Evolutionary conservation across 2,888 invertebrate species (phyloP).

Genomic region (Drosophila monieri): DNA sequence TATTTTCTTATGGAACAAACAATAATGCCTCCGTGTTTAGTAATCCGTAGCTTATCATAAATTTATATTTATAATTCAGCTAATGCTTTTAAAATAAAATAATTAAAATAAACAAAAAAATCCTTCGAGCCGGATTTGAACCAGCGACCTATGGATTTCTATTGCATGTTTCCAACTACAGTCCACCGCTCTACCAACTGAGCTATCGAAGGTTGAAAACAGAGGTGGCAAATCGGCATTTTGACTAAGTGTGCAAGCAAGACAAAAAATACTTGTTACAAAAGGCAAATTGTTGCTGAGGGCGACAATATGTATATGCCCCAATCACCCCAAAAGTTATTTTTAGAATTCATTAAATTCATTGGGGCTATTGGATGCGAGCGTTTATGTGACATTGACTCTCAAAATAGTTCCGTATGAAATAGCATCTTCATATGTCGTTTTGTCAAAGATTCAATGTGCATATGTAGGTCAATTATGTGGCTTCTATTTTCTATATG

Average conservation of each 20-base stretch:
- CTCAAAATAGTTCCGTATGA: background rate
- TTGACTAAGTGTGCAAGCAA: background rate
- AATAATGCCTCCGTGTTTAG: background rate
- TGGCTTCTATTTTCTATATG: no score
- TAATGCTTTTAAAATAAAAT: background rate
- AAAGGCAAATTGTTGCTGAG: background rate
- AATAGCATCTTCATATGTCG: background rate
- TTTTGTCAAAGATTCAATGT: no score
- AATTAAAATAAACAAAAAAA: background rate
- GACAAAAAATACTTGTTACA: background rate
- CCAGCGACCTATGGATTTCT: conserved; percentile 33
- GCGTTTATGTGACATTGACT: background rate
- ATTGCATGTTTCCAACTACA: conserved; percentile 27
- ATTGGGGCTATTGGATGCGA: background rate
- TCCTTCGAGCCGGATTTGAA: conserved; percentile 36
- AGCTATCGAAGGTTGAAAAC: conserved; percentile 32
- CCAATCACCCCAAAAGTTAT: background rate
- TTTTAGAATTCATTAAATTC: background rate
- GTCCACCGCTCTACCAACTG: conserved; percentile 42
- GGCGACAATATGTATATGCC: background rate
- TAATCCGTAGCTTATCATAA: background rate
- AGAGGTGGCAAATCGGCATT: background rate
- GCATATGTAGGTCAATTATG: no score
- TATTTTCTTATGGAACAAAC: background rate
- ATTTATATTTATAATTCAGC: background rate